These are phyloP conservation scores for Tragopan temminckii DNA, from an alignment of 2,797 vertebrate species.

Conservation along the genomic window DNA sequence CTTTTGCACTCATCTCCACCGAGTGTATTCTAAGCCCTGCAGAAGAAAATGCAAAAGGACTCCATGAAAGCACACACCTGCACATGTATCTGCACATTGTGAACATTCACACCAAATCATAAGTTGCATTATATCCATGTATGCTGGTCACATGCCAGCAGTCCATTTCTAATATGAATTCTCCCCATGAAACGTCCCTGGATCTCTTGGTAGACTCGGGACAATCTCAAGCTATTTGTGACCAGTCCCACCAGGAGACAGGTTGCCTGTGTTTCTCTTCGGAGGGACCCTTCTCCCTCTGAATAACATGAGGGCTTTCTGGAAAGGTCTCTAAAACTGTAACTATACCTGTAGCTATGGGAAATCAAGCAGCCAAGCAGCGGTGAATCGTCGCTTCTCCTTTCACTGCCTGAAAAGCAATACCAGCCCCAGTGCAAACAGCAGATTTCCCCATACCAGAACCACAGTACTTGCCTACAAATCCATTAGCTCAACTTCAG, in stretches of 20 bases:
- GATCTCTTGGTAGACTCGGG: neutral
- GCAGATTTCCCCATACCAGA: neutral
- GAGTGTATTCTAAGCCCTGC: neutral
- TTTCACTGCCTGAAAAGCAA: neutral
- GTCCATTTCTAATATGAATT: neutral
- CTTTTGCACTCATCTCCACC: neutral
- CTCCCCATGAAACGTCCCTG: neutral
- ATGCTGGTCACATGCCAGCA: neutral
- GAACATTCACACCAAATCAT: fast-evolving
- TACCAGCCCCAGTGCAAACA: neutral
- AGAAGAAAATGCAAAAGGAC: neutral
- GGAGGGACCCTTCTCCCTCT: fast-evolving
- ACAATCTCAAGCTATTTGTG: neutral
- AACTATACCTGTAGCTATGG: too few species aligned
- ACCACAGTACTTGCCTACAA: fast-evolving
- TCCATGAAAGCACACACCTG: fast-evolving
- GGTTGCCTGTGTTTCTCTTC: neutral
- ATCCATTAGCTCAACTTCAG: neutral
- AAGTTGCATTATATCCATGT: neutral
- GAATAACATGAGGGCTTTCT: fast-evolving
- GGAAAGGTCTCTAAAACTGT: neutral
- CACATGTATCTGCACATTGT: neutral
- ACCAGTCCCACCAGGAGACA: neutral
- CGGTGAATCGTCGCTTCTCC: neutral
- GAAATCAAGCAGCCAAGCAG: neutral